These are phyloP conservation scores for Rousettus leschenaultii DNA, from an alignment of 2,113 vertebrate species.

Conservation along the genomic window DNA sequence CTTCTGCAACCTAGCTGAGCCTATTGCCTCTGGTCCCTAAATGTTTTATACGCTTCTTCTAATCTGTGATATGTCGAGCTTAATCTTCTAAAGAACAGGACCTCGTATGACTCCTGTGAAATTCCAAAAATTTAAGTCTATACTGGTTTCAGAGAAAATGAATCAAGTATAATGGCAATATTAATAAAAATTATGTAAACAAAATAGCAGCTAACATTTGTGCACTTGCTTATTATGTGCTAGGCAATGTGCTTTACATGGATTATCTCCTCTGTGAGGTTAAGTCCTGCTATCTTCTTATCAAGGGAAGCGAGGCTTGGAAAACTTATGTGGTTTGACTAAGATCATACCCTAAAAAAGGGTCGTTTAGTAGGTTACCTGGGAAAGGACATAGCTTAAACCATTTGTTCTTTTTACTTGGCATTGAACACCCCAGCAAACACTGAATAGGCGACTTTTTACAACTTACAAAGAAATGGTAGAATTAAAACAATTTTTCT, in stretches of 20 bases:
- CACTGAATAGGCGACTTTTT: neutral
- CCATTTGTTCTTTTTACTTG: neutral
- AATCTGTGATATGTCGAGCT: neutral
- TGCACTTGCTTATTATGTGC: neutral
- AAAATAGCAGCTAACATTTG: constrained; percentile 16
- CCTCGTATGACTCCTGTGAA: neutral
- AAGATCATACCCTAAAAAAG: neutral
- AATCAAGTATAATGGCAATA: neutral
- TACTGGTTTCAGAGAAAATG: constrained; percentile 11
- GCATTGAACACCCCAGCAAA: constrained; percentile 9
- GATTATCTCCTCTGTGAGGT: neutral
- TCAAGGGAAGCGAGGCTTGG: neutral
- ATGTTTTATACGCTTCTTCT: constrained; percentile 6
- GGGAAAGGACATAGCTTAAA: neutral
- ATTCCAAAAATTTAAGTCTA: neutral
- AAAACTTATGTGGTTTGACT: neutral
- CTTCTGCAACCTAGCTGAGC: constrained; percentile 3
- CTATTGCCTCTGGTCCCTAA: neutral
- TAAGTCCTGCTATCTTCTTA: neutral
- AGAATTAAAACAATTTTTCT: constrained; percentile 38
- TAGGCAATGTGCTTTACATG: neutral
- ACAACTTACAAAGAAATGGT: constrained; percentile 32
- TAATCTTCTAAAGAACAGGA: constrained; percentile 22
- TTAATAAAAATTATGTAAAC: neutral
- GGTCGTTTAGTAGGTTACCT: neutral